A percentile compares a stretch with the other conserved stretches of the same genome.
phyloP scores from a whole-genome alignment of 1,140 invertebrate genomes.

The Nymphalis io region DNA sequence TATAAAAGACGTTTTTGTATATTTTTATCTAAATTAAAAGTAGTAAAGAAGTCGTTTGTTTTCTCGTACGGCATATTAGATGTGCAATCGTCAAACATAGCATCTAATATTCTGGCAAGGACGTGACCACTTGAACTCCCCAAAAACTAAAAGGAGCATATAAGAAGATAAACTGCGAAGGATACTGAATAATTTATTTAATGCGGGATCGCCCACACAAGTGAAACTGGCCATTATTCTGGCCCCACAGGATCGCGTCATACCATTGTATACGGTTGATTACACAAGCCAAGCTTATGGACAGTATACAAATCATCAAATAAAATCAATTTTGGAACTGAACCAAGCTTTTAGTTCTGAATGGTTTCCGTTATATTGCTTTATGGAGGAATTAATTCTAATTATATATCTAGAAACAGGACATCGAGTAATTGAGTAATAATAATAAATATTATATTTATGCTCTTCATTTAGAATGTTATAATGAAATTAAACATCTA shows the following conservation, averaged over 20 bases:
- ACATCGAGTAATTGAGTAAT: not conserved
- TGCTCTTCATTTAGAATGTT: not conserved
- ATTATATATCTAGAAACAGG: not conserved
- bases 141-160: slow-evolving; percentile 30
- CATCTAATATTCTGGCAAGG: not conserved
- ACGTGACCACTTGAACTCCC: slow-evolving; percentile 7
- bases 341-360: slow-evolving; percentile 36
- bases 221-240: slow-evolving; percentile 35
- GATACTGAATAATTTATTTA: slow-evolving; percentile 57
- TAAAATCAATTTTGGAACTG: slow-evolving; percentile 41
- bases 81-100: not conserved
- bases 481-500: too few species aligned
- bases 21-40: too few species aligned
- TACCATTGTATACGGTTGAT: slow-evolving; percentile 36
- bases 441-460: not conserved
- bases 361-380: slow-evolving; percentile 5
- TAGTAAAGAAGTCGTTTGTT: too few species aligned
- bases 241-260: slow-evolving; percentile 32
- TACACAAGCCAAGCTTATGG: slow-evolving; percentile 34
- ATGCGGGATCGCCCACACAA: slow-evolving; percentile 30
- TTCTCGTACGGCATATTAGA: not conserved
- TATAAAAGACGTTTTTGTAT: too few species aligned
- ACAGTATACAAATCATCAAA: slow-evolving; percentile 41
- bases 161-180: slow-evolving; percentile 40
- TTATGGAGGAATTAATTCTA: slow-evolving; percentile 14